A percentile compares a stretch with the other conserved stretches of the same genome.
phyloP scores from a whole-genome alignment of 2,888 invertebrate genomes.

The Crocallis elinguaria region DNA sequence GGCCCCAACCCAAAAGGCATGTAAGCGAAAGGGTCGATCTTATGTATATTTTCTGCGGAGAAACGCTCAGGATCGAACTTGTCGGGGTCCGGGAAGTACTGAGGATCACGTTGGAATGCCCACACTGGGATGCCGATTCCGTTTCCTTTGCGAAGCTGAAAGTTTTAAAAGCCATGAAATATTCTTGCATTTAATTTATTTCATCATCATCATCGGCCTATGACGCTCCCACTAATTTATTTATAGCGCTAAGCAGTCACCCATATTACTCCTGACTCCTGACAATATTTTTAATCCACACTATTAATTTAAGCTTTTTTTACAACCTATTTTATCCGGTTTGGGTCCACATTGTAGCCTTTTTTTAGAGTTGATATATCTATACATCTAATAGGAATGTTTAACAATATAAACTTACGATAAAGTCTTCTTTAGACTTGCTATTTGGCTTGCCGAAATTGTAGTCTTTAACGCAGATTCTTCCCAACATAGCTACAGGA shows the following conservation, averaged over 20 bases:
- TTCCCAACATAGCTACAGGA: slow-evolving; percentile 65
- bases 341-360: no score
- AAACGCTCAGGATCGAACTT: slow-evolving; percentile 65
- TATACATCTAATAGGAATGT: no score
- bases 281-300: no score
- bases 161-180: slow-evolving; percentile 18
- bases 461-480: slow-evolving; percentile 79
- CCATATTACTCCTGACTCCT: no score
- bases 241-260: no score
- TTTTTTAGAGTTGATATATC: no score
- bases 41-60: slow-evolving; percentile 55
- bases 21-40: slow-evolving; percentile 53
- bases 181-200: no score
- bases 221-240: no score
- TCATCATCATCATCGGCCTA: no score
- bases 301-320: no score
- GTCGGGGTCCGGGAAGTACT: slow-evolving; percentile 55
- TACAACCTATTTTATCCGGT: no score
- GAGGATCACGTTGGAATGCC: slow-evolving; percentile 54
- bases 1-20: slow-evolving; percentile 64
- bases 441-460: slow-evolving; percentile 64
- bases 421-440: slow-evolving; percentile 52
- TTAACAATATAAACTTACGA: no score
- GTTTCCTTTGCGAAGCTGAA: slow-evolving; percentile 61
- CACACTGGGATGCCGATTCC: slow-evolving; percentile 64